Evolutionary conservation across 1,140 invertebrate genomes (phyloP).

Genomic region (Achatina immaculata): DNA sequence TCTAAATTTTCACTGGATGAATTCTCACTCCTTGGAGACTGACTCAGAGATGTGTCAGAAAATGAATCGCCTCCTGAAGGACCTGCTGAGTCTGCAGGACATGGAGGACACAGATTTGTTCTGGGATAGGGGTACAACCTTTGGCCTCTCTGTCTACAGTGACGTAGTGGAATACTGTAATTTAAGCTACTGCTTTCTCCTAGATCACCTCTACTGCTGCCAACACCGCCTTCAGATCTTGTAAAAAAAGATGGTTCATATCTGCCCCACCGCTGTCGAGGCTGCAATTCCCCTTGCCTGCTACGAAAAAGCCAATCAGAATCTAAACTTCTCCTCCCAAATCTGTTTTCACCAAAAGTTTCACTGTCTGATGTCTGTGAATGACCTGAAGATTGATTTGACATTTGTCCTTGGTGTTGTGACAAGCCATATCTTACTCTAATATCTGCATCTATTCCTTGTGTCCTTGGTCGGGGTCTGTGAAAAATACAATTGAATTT

Average conservation of each 20-base stretch:
- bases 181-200: background rate
- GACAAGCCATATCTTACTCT: background rate
- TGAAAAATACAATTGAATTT: background rate
- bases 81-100: background rate
- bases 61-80: background rate
- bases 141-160: background rate
- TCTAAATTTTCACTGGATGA: slow-evolving; percentile 23
- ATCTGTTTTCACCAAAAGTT: background rate
- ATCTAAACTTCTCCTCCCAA: background rate
- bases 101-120: background rate
- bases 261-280: slow-evolving; percentile 3
- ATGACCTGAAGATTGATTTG: background rate
- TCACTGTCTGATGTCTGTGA: background rate
- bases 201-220: background rate
- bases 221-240: background rate
- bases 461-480: background rate
- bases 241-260: slow-evolving; percentile 29
- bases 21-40: background rate
- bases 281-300: background rate
- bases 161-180: background rate
- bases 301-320: background rate
- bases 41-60: background rate
- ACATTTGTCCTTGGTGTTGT: background rate
- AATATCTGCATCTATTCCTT: background rate
- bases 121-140: background rate